Conservation (phyloP, 2,797 vertebrate genomes). For the Myiotriccus ornatus region DNA sequence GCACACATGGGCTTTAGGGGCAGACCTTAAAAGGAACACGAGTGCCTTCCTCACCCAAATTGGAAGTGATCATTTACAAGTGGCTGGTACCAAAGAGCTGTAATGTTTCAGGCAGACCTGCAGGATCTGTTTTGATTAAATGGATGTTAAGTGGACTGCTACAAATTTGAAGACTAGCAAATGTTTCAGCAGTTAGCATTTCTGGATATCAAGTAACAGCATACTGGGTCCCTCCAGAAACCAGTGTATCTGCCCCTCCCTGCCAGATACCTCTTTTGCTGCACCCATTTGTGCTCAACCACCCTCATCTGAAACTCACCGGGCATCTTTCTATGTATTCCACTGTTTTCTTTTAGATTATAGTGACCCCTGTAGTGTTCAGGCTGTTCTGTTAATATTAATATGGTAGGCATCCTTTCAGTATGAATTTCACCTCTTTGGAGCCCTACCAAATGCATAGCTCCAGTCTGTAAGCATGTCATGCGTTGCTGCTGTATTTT, state of each 20-base stretch:
- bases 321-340: neutral
- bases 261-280: neutral
- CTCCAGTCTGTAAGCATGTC: neutral
- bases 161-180: neutral
- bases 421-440: neutral
- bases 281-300: neutral
- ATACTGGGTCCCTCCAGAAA: neutral
- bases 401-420: neutral
- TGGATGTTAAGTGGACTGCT: neutral
- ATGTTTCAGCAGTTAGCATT: neutral
- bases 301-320: neutral
- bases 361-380: neutral
- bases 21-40: neutral
- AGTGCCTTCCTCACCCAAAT: neutral
- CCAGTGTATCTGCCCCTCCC: neutral
- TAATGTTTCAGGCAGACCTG: neutral
- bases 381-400: neutral
- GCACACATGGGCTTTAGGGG: neutral
- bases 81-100: neutral
- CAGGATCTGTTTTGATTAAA: neutral
- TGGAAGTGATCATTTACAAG: neutral
- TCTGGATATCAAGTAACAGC: neutral
- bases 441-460: neutral
- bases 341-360: neutral
- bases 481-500: neutral